Conservation (phyloP, 2,797 vertebrate genomes). For the Gobionotothen gibberifrons region DNA sequence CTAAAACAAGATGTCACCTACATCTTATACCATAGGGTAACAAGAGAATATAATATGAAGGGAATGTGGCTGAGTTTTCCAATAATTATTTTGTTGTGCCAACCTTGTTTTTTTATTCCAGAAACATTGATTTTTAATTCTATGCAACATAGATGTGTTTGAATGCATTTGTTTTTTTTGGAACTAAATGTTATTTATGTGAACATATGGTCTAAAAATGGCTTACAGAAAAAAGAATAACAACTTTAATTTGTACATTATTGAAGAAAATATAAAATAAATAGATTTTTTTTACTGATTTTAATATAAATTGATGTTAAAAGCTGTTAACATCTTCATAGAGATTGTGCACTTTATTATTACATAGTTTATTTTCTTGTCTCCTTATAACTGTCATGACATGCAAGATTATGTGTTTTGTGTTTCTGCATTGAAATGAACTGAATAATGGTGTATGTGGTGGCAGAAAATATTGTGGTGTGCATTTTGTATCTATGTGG, state of each 20-base stretch:
- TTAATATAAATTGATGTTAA: constrained; percentile 70
- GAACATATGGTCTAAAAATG: constrained; percentile 70
- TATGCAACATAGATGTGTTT: constrained; percentile 95
- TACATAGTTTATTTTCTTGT: constrained; percentile 67
- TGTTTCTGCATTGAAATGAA: constrained; percentile 71
- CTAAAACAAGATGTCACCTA: constrained; percentile 58
- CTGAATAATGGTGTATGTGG: constrained; percentile 57
- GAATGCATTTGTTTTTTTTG: constrained; percentile 77
- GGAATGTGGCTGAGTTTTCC: constrained; percentile 59
- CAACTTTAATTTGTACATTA: constrained; percentile 77
- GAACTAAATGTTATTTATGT: constrained; percentile 71
- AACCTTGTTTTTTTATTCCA: constrained; percentile 81
- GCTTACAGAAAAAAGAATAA: constrained; percentile 53
- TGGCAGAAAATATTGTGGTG: constrained; percentile 60
- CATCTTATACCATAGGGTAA: constrained; percentile 40
- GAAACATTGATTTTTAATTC: constrained; percentile 89
- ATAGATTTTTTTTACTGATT: constrained; percentile 74
- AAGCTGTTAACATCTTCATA: constrained; percentile 68
- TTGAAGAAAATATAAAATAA: constrained; percentile 65
- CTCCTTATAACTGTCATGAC: constrained; percentile 56
- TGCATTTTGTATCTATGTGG: constrained; percentile 71
- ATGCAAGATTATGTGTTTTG: constrained; percentile 66
- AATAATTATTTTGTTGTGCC: constrained; percentile 86
- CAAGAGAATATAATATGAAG: constrained; percentile 23
- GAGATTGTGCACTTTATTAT: constrained; percentile 85